Evolutionary conservation across 2,888 invertebrate species (phyloP).

Genomic region (Megastigmus dorsalis): DNA sequence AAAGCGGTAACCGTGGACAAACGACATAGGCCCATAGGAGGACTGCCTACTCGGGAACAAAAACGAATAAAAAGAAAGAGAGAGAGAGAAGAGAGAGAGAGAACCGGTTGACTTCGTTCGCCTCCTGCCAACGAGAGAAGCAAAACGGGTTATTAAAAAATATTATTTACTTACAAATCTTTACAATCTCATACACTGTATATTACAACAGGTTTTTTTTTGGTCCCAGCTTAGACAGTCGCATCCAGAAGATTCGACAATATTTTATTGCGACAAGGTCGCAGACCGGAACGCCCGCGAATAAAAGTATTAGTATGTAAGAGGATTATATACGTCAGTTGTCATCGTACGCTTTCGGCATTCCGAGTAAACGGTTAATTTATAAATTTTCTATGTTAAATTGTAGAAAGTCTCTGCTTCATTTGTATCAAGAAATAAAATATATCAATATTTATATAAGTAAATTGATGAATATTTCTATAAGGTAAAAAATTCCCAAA

Average conservation of each 20-base stretch:
- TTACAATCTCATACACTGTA: slow-evolving; percentile 53
- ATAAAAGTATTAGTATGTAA: slow-evolving; percentile 22
- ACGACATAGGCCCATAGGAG: slow-evolving; percentile 36
- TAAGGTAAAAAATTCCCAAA: too few relatives aligned
- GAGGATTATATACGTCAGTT: slow-evolving; percentile 30
- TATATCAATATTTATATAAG: too few relatives aligned
- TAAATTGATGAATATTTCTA: too few relatives aligned
- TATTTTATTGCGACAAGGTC: slow-evolving; percentile 25
- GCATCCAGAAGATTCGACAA: slow-evolving; percentile 1
- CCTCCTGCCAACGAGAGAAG: slow-evolving; percentile 24
- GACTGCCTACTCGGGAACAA: slow-evolving; percentile 36
- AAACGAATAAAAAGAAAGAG: slow-evolving; percentile 39
- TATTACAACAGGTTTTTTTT: slow-evolving; percentile 37
- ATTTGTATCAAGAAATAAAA: too few relatives aligned
- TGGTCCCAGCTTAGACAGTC: neutral
- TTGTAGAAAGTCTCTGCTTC: too few relatives aligned
- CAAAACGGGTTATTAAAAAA: slow-evolving; percentile 54
- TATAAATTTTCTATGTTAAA: too few relatives aligned
- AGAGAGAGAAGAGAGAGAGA: too few relatives aligned
- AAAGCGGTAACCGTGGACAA: slow-evolving; percentile 52
- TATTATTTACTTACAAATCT: slow-evolving; percentile 56
- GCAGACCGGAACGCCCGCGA: slow-evolving; percentile 16
- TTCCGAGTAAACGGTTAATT: too few relatives aligned
- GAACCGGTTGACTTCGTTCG: slow-evolving; percentile 48
- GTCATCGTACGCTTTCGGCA: slow-evolving; percentile 28